A percentile compares a stretch with the other conserved stretches of the same genome.
Evolutionary conservation across 2,113 vertebrate genomes (phyloP).

Genomic region (Rutilus rutilus): DNA sequence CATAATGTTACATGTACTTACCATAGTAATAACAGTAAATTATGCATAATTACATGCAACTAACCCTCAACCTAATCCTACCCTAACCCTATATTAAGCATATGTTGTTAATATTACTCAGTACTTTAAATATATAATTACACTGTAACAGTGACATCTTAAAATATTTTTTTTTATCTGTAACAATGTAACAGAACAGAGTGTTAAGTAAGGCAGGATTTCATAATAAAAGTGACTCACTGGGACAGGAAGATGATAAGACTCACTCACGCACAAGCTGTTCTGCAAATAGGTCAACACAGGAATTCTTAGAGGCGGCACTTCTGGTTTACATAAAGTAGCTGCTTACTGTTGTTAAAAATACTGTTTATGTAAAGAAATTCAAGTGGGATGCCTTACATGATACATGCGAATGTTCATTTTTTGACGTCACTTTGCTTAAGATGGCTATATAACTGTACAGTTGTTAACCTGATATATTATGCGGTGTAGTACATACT

Average conservation of each 20-base stretch:
- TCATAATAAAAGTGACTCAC: constrained; percentile 10
- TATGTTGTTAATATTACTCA: no score
- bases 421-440: background rate
- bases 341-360: background rate
- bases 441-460: constrained; percentile 13
- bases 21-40: no score
- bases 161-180: background rate
- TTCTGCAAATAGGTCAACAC: constrained; percentile 30
- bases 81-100: no score
- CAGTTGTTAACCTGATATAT: constrained; percentile 35
- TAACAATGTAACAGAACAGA: background rate
- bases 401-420: background rate
- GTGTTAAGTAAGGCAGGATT: background rate
- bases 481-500: constrained; percentile 61
- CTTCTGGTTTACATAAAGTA: background rate
- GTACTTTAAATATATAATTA: no score
- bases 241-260: constrained; percentile 15
- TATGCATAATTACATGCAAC: no score
- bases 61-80: no score
- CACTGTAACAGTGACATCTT: no score
- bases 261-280: background rate
- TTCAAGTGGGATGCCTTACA: background rate
- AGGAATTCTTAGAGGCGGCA: constrained; percentile 21
- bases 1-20: no score
- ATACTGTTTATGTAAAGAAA: background rate